These are phyloP conservation scores for Tiliqua scincoides DNA, from an alignment of 2,113 vertebrate species.

Conservation along the genomic window DNA sequence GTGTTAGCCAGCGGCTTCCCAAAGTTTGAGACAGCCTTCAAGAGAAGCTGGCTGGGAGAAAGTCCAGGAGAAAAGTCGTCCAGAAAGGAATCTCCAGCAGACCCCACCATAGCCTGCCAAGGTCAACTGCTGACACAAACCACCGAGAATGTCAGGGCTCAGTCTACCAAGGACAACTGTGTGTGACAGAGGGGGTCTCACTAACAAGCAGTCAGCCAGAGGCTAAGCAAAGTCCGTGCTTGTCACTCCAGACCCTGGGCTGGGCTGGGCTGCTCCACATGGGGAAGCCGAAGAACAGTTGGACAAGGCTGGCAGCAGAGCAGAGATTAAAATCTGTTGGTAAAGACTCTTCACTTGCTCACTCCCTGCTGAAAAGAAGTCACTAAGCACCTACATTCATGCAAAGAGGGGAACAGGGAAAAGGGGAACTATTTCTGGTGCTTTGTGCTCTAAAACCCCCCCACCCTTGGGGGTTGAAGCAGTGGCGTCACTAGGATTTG, in stretches of 20 bases:
- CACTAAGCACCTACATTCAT: neutral
- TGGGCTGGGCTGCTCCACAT: no score
- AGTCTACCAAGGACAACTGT: neutral
- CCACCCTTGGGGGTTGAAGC: no score
- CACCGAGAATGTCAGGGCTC: neutral
- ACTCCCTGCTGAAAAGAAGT: neutral
- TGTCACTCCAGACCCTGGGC: no score
- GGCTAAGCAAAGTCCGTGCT: neutral
- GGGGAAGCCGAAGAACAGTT: neutral
- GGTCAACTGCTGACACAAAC: neutral
- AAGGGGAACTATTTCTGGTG: neutral
- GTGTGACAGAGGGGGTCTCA: neutral
- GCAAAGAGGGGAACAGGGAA: neutral
- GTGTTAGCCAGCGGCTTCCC: neutral
- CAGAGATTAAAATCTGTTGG: neutral
- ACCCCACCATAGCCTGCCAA: neutral
- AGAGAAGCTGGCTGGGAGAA: neutral
- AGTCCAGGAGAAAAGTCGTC: neutral
- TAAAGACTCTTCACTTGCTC: neutral
- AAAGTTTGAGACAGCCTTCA: neutral
- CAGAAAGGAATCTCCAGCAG: neutral
- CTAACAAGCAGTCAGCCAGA: neutral
- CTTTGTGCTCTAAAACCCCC: neutral
- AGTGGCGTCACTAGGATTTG: no score
- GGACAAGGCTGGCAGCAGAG: neutral